Conservation (phyloP, 2,888 invertebrate species). For the Mylabris sibirica region DNA sequence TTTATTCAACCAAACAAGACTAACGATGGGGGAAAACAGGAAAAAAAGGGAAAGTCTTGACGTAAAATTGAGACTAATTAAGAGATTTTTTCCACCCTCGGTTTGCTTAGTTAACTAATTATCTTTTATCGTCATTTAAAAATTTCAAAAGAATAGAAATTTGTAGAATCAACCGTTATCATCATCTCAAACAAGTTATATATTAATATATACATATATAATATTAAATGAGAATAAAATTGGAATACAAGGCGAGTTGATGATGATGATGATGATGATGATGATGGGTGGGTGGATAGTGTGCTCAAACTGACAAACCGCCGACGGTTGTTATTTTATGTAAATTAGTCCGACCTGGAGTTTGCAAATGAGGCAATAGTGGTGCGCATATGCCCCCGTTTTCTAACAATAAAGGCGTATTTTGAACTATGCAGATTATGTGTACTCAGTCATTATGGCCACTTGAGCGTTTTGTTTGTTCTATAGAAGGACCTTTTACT, state of each 20-base stretch:
- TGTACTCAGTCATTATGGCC: conserved; percentile 60
- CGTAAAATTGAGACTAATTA: not conserved
- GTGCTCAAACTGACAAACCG: conserved; percentile 51
- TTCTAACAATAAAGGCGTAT: conserved; percentile 42
- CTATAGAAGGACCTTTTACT: conserved; percentile 27
- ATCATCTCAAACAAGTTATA: not conserved
- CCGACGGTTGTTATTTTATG: conserved; percentile 59
- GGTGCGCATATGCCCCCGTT: conserved; percentile 47
- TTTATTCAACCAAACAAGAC: not conserved
- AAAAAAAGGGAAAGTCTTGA: not conserved
- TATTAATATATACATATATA: not conserved
- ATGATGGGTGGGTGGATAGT: conserved; percentile 8
- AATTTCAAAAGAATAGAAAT: not conserved
- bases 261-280: conserved; percentile 26
- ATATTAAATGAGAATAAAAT: not conserved
- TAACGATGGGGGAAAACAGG: not conserved
- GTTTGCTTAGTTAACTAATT: not conserved
- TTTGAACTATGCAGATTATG: conserved; percentile 58
- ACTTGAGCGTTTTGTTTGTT: conserved; percentile 59
- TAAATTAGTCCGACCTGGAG: conserved; percentile 57
- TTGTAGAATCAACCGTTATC: too few species aligned
- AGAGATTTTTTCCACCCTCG: not conserved
- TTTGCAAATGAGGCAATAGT: conserved; percentile 59
- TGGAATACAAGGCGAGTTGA: not conserved
- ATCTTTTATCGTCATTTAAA: not conserved